Evolutionary conservation across 2,888 invertebrate genomes (phyloP).

Genomic region (Willowsia nigromaculata): DNA sequence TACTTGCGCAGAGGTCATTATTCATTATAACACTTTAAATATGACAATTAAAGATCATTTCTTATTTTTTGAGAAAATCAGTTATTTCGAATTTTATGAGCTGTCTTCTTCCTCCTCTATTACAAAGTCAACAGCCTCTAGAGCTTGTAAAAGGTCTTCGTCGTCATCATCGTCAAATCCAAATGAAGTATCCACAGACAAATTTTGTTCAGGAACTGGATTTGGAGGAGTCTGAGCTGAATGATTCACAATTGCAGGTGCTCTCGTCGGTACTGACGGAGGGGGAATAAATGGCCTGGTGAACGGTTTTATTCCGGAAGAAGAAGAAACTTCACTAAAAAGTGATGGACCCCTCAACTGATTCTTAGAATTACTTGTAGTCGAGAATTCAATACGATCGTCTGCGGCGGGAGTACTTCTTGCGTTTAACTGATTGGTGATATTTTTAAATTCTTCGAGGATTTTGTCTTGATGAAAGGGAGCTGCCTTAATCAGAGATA

Average conservation of each 20-base stretch:
- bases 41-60: too few species aligned
- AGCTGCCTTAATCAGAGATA: slow-evolving; percentile 23
- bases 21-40: too few species aligned
- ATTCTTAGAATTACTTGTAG: too few species aligned
- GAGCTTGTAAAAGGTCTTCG: slow-evolving; percentile 57
- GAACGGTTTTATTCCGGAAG: not conserved
- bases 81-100: not conserved
- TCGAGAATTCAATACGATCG: too few species aligned
- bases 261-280: not conserved
- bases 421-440: not conserved
- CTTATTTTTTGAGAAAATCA: too few species aligned
- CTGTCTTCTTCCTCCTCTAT: slow-evolving; percentile 37
- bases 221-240: not conserved
- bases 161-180: slow-evolving; percentile 70
- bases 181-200: slow-evolving; percentile 1
- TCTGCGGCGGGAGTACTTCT: too few species aligned
- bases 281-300: not conserved
- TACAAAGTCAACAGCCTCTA: slow-evolving; percentile 61
- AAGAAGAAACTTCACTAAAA: not conserved
- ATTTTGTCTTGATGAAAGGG: slow-evolving; percentile 40
- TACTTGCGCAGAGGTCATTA: too few species aligned
- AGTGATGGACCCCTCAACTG: not conserved
- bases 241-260: not conserved
- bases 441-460: slow-evolving; percentile 41
- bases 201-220: not conserved